phyloP scores from a whole-genome alignment of 2,113 vertebrate species.

The Tamias sibiricus region DNA sequence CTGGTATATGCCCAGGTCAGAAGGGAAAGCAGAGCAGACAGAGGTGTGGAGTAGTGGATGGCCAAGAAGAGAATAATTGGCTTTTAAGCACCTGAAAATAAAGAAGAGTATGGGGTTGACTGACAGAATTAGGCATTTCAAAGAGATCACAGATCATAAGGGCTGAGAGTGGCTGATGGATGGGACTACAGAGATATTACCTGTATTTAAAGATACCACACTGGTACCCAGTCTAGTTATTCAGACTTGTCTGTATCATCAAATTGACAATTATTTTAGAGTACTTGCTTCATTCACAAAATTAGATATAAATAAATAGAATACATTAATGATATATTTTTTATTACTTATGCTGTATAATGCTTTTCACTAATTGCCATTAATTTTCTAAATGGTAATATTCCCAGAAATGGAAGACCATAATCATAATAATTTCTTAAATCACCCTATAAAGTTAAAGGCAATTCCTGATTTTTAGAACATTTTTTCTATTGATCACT shows the following conservation, averaged over 20 bases:
- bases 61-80: neutral
- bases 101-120: neutral
- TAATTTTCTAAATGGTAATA: conserved; percentile 50
- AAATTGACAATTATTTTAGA: neutral
- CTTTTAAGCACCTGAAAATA: neutral
- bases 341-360: neutral
- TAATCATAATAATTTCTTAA: conserved; percentile 45
- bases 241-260: neutral
- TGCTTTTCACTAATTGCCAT: conserved; percentile 8
- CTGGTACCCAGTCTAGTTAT: neutral
- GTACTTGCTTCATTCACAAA: conserved; percentile 17
- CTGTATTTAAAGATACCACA: neutral
- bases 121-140: neutral
- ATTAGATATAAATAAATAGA: neutral
- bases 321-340: neutral
- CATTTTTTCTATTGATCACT: conserved; percentile 50
- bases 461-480: conserved; percentile 20
- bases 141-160: neutral
- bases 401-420: conserved; percentile 55
- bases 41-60: too few relatives aligned
- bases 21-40: neutral
- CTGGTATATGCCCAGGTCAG: accelerated
- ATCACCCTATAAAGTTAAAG: conserved; percentile 7
- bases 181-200: neutral
- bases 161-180: neutral